Base-by-base conservation (phyloP, 2,113 vertebrate species). In the Ciconia boyciana region DNA sequence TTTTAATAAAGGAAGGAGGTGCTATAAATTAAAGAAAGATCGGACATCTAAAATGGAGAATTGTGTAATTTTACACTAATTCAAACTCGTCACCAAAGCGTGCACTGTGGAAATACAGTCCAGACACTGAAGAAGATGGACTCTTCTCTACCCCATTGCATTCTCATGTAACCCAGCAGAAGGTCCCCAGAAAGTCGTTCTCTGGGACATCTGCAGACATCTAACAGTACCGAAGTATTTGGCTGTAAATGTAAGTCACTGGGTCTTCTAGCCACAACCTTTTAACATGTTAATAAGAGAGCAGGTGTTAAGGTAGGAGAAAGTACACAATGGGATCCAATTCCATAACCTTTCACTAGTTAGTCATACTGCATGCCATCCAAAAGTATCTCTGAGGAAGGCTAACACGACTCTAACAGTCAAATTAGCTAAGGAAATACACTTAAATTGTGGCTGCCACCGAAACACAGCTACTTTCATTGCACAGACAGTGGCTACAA, bases 1-100 rank as follows among this genome's bases (percentile, higher is more conserved):
- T 81, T 90, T 70, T 54, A 92, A 95, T 94, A 96, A 93, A 84
- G 9, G 6, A 94, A 82, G 48, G 77, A 92, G 65, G 16, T 85
- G 46, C 20, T 96, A 88, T 32, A 77, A 74, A 85, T 81, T 91
- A 89, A 89, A 91, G 64, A 57, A 75, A 55, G 46, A 79, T 6
- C 13, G 9, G n/a, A 72, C 41, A 85, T n/a, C 34, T 87, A 58
- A 83, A 95, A 77, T 78, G 34, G 29, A 92, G 54, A 91, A 62
- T 26, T 19, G 74, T 32, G 51, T 44, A 20, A 77, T 90, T 91
- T 54, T 61, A 52, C 16, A 43, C 58, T 65, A 92, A 90, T 72
- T 93, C 87, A 91, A 90, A 81, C 43, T 36, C 18, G 18, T 49
- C n/a, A 65, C 43, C 74, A 71, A 83, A 91, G 55, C 13, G 0